phyloP scores from a whole-genome alignment of 2,888 invertebrate genomes.

The Drosophila parthenogenetica region DNA sequence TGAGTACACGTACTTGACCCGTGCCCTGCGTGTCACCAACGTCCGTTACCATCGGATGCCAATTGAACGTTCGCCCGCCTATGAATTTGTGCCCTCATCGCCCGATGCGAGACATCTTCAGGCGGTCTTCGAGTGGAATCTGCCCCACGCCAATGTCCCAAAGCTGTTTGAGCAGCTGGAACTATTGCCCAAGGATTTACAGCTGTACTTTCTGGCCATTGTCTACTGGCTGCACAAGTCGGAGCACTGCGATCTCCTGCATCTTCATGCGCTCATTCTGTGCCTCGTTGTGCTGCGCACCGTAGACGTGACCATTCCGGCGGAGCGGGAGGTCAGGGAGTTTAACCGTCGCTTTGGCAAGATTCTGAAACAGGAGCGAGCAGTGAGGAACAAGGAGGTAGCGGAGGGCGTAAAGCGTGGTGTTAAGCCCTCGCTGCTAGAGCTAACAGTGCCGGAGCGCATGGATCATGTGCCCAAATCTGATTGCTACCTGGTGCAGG shows the following conservation, averaged over 20 bases:
- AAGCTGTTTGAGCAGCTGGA: slow-evolving; percentile 72
- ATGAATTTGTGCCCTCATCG: slow-evolving; percentile 64
- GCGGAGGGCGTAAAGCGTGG: slow-evolving; percentile 64
- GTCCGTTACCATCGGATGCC: slow-evolving; percentile 76
- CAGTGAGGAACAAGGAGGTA: slow-evolving; percentile 70
- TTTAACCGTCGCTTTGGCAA: slow-evolving; percentile 82
- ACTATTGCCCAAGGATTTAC: slow-evolving; percentile 75
- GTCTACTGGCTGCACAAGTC: slow-evolving; percentile 83
- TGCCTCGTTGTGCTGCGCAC: slow-evolving; percentile 80
- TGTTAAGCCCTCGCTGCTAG: slow-evolving; percentile 60
- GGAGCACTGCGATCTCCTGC: slow-evolving; percentile 75
- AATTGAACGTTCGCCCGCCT: slow-evolving; percentile 54
- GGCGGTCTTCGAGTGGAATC: slow-evolving; percentile 64
- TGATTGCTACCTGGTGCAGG: slow-evolving; percentile 82
- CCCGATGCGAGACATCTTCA: slow-evolving; percentile 75
- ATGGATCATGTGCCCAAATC: slow-evolving; percentile 78
- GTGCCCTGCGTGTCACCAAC: slow-evolving; percentile 81
- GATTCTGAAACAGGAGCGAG: slow-evolving; percentile 76
- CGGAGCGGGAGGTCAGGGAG: slow-evolving; percentile 77
- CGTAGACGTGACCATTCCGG: slow-evolving; percentile 82
- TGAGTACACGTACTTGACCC: slow-evolving; percentile 82
- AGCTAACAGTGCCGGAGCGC: slow-evolving; percentile 68
- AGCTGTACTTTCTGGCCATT: slow-evolving; percentile 81
- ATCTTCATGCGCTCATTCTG: slow-evolving; percentile 81
- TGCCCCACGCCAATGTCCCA: slow-evolving; percentile 56